These are phyloP conservation scores for Pseudomyrmex sp. DNA, from an alignment of 1,140 invertebrate genomes.

Conservation along the genomic window DNA sequence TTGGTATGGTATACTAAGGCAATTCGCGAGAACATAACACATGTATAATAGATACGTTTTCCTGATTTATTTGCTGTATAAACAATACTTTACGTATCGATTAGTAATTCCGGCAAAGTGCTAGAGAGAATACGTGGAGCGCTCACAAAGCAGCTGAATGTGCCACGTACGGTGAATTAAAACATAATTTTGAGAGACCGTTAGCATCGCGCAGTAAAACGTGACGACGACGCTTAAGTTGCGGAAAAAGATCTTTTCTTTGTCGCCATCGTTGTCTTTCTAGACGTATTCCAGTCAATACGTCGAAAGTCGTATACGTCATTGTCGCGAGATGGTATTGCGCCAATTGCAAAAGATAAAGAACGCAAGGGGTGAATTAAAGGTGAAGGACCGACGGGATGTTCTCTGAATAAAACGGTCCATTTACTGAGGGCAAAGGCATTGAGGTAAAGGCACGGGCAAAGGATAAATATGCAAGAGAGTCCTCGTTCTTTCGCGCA, in stretches of 20 bases:
- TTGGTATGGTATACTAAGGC: neutral
- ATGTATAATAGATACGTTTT: slow-evolving; percentile 11
- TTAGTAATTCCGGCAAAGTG: neutral
- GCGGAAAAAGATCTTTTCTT: slow-evolving; percentile 61
- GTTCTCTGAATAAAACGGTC: slow-evolving; percentile 69
- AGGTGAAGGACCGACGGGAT: slow-evolving; percentile 62
- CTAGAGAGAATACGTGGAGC: neutral
- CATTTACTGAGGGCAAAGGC: slow-evolving; percentile 60
- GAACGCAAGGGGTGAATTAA: slow-evolving; percentile 37
- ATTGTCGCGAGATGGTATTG: slow-evolving; percentile 58
- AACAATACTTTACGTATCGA: slow-evolving; percentile 4
- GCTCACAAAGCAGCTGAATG: neutral
- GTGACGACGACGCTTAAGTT: slow-evolving; percentile 65
- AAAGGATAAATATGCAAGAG: slow-evolving; percentile 73
- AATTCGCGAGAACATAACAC: neutral
- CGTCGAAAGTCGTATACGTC: slow-evolving; percentile 44
- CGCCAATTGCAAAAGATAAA: slow-evolving; percentile 68
- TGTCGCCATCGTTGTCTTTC: slow-evolving; percentile 1
- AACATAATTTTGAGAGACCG: slow-evolving; percentile 10
- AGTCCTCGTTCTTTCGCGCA: slow-evolving; percentile 17
- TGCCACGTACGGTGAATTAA: neutral
- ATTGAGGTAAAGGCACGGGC: slow-evolving; percentile 58
- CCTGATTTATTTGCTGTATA: neutral
- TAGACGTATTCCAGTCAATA: slow-evolving; percentile 57
- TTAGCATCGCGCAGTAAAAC: slow-evolving; percentile 7